These are phyloP conservation scores for Mus minutoides DNA, from an alignment of 2,797 vertebrate genomes.

Conservation along the genomic window DNA sequence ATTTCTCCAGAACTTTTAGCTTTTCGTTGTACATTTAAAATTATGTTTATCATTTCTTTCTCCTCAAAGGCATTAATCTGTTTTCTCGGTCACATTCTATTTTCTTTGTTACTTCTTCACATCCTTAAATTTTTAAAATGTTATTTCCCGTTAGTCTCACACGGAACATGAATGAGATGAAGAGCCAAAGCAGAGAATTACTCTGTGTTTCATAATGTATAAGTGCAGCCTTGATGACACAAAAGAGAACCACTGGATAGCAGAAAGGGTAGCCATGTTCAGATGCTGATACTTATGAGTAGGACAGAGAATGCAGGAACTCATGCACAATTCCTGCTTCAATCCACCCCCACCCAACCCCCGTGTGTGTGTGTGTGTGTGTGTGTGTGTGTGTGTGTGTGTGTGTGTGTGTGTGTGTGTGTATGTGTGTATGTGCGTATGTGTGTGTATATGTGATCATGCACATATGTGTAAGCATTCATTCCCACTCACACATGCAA, in stretches of 20 bases:
- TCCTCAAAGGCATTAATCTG: constrained; percentile 46
- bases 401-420: too few relatives aligned
- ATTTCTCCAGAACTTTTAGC: constrained; percentile 43
- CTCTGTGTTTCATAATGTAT: constrained; percentile 1
- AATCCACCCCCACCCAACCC: background rate
- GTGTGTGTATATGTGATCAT: fast-evolving
- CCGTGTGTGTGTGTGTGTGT: background rate
- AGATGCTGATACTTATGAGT: background rate
- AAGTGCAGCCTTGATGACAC: background rate
- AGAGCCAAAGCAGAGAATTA: constrained; percentile 32
- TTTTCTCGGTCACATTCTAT: constrained; percentile 58
- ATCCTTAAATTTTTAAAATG: constrained; percentile 41
- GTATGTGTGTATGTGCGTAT: too few relatives aligned
- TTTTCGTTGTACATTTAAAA: constrained; percentile 16
- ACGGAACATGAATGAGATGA: constrained; percentile 44
- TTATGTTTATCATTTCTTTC: constrained; percentile 54
- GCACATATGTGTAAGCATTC: background rate
- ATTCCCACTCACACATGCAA: background rate
- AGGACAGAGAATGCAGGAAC: background rate
- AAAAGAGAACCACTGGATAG: background rate
- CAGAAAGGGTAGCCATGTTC: background rate
- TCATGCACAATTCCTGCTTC: background rate
- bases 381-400: too few relatives aligned
- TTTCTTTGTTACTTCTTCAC: constrained; percentile 36
- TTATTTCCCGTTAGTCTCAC: constrained; percentile 42